phyloP scores from a whole-genome alignment of 2,888 invertebrate genomes.

The Eugnorisma glareosa region DNA sequence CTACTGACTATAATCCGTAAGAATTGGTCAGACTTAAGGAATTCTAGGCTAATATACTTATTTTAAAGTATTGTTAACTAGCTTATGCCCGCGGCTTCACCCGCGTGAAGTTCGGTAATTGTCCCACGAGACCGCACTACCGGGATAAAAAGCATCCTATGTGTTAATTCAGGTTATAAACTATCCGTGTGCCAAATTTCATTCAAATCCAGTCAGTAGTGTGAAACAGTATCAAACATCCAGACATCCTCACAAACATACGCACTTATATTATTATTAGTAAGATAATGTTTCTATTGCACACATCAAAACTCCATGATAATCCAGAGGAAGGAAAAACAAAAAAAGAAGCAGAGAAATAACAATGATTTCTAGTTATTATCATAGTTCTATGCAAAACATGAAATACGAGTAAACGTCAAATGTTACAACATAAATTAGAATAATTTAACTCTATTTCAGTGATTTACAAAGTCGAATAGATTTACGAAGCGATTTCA shows the following conservation, averaged over 20 bases:
- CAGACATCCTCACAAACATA: too few species aligned
- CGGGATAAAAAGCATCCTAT: too few species aligned
- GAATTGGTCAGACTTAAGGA: too few species aligned
- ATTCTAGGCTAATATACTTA: not conserved
- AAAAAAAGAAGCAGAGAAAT: not conserved
- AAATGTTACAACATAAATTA: slow-evolving; percentile 38
- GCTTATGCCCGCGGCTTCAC: too few species aligned
- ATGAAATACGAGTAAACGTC: slow-evolving; percentile 29
- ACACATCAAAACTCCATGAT: not conserved
- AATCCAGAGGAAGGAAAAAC: slow-evolving; percentile 11
- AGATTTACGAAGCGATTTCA: slow-evolving; percentile 14
- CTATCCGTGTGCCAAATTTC: too few species aligned
- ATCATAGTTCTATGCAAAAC: slow-evolving; percentile 10
- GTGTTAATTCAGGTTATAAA: too few species aligned
- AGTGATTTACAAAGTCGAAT: slow-evolving; percentile 37
- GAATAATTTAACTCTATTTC: slow-evolving; percentile 32
- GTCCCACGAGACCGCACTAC: too few species aligned
- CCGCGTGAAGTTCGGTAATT: too few species aligned
- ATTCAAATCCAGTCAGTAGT: too few species aligned
- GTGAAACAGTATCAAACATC: too few species aligned
- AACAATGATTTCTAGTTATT: slow-evolving; percentile 21
- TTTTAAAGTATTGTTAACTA: not conserved
- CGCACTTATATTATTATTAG: too few species aligned
- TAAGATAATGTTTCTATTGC: not conserved
- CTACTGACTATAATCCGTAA: not conserved